Base-by-base conservation (phyloP, 1,140 invertebrate species). In the Drosophila suzukii region DNA sequence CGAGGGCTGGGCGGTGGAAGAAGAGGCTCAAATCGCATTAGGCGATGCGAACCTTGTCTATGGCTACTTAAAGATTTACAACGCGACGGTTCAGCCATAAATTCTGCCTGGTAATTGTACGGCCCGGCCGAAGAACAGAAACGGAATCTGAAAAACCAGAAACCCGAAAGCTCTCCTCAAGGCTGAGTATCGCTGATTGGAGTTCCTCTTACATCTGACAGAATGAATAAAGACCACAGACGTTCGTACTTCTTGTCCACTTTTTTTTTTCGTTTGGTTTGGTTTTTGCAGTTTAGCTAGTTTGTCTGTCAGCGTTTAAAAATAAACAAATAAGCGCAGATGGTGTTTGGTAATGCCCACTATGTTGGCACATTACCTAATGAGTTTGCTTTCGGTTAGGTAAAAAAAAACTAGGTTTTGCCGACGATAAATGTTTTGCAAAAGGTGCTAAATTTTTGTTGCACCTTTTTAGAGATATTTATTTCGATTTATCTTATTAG, bases 51-150 rank as follows among this genome's bases (percentile, higher is more conserved):
- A 58, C 68, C 65, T 71, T 58, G 68, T 72, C 68, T 71, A 71
- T 76, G 73, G 72, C 72, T 76, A 76, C 73, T 76, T 76, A 76
- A 67, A 76, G 73, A 76, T 76, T 76, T 76, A 76, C 73, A 76
- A 32, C 73, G 61, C 73, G 47, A 54, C 61, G 73, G 50, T 67
- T 39, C 54, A 15, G 50, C 54, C 73, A 76, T 76, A 76, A 76
- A 76, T 76, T 76, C 54, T 47, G 73, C 61, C 43, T 46, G 61
- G 73, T 76, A 76, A 76, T 76, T 76, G 72, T 75, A 49, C 43
- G 27, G 43, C 34, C 36, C 44, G 13, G 27, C 49, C 46, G 24
- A 24, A 41, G 20, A 55, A 34, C 36, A 43, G 41, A 75, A 56
- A 43, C 13, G 36, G 20, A 70, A 17, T 17, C 50, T 34, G 10